Conservation (phyloP, 1,140 invertebrate species). For the Diplogasteroides magnus region DNA sequence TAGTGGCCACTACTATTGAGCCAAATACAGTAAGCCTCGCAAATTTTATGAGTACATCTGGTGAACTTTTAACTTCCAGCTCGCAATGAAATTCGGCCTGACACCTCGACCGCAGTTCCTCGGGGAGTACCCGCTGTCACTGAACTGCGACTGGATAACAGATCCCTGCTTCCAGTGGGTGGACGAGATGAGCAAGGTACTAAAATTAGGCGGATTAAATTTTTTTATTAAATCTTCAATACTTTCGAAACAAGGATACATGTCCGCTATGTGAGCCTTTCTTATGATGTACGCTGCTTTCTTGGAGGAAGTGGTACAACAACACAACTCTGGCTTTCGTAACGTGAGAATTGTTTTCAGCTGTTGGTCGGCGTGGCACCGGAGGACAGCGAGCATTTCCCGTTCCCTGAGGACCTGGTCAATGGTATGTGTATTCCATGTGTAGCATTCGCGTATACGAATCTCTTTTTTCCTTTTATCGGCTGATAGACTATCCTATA, state of each 20-base stretch:
- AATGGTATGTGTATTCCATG: too few species aligned
- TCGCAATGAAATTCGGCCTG: conserved; percentile 22
- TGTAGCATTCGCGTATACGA: too few species aligned
- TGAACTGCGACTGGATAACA: conserved; percentile 27
- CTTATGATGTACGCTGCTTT: too few species aligned
- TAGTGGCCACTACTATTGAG: background rate
- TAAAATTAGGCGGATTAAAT: too few species aligned
- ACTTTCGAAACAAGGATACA: too few species aligned
- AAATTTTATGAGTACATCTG: background rate
- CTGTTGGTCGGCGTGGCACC: conserved; percentile 21
- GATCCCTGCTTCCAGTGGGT: conserved; percentile 37
- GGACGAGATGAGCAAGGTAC: conserved; percentile 30
- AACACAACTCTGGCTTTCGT: too few species aligned
- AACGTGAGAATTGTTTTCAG: background rate
- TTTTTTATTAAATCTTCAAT: too few species aligned
- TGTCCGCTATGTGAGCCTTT: too few species aligned
- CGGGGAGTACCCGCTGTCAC: conserved; percentile 19
- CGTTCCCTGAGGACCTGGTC: conserved; percentile 17
- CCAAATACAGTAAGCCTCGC: background rate
- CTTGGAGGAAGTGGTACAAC: too few species aligned
- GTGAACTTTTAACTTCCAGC: conserved; percentile 10
- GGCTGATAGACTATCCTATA: too few species aligned
- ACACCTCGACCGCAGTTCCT: conserved; percentile 24
- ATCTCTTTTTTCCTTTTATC: too few species aligned
- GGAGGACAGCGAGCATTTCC: conserved; percentile 20